Evolutionary conservation across 1,140 invertebrate species (phyloP), one percentile per base, ranked within the genome.

Genomic region (Zaprionus camerounensis): DNA sequence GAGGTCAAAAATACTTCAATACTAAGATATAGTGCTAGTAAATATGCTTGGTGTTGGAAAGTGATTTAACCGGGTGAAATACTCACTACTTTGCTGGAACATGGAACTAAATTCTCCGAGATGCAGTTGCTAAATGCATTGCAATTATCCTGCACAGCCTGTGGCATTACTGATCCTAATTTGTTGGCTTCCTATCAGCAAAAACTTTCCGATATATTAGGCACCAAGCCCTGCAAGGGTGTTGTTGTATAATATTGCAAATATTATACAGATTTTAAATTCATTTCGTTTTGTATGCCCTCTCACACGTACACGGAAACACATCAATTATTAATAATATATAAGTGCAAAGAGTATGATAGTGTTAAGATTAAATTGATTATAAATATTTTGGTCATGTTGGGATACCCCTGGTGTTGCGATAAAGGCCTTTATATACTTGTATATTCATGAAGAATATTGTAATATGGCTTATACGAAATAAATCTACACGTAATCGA

Each of bases 121-220:
- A 93, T 97, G 80, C 97, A 98, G 91, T 97, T 98, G 91, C 95
- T 97, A 87, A 97, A 97, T 93, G 96, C 96, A 15, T 94, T 98
- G 78, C 96, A 97, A 81, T 94, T 98, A 34, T 94, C 94, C 22
- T 94, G 93, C 38, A 93, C 94, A 59, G 92, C 92, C 4, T 92
- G 92, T 15, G 93, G 92, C 31, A 83, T 94, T 31, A 83, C 93
- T 0, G 92, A 94, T 51, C 82, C 92, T 63, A 93, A 93, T 28
- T 91, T 93, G 38, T 91, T 94, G 80, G 93, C 93, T 62, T 91
- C 91, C 56, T 94, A 94, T 71, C 92, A 94, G 44, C 93, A 93
- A 68, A 94, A 93, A 65, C 90, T 94, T n/a, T 93, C 94, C 31
- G 93, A 94, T 67, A 94, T 94, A 38, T 79, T 95, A 31, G 94